Base-by-base conservation (phyloP, 2,888 invertebrate species). In the Resseliella maxima region DNA sequence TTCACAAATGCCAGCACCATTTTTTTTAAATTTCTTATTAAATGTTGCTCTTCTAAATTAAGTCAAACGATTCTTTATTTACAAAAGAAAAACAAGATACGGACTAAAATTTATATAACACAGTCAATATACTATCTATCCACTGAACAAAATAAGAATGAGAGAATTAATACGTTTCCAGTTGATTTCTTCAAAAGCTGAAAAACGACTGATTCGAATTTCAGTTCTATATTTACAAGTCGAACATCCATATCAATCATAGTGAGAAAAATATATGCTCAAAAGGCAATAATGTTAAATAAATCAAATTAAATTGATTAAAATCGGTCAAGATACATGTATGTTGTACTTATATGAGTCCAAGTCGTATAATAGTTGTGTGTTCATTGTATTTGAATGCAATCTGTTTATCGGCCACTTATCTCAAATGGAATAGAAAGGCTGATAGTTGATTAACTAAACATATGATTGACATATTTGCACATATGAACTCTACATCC, bases 1-100 rank as follows among this genome's bases (percentile, higher is more conserved):
- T 72, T 72, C 2, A 72, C 72, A 72, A 72, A 72, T 31, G 72
- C 72, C 31, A 72, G 72, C 72, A 72, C 72, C 72, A 72, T 72
- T 72, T 72, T 72, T 31, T 35, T 15, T 15, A 72, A 24, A 12
- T n/a, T 59, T 59, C 24, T n/a, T 8, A 50, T 50, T 50, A 2
- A 18, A 50, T 50, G 6, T 50, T 18, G 12, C 50, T 50, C 21
- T 8, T 21, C 8, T 12, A 3, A 50, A 50, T 41, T 41, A 41
- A 5, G 41, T 41, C 12, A 8, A 8, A 8, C 12, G 5, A 8
- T 41, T 41, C 12, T 41, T 41, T 41, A 12, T 5, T 41, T 12
- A 5, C 5, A 41, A 41, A 50, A 50, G 21, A 18, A 50, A 21
- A 50, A 50, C 50, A 12, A 50, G 18, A 50, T n/a, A n/a, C n/a